phyloP scores from a whole-genome alignment of 1,140 invertebrate species.

The Drosophila pseudoananassae region DNA sequence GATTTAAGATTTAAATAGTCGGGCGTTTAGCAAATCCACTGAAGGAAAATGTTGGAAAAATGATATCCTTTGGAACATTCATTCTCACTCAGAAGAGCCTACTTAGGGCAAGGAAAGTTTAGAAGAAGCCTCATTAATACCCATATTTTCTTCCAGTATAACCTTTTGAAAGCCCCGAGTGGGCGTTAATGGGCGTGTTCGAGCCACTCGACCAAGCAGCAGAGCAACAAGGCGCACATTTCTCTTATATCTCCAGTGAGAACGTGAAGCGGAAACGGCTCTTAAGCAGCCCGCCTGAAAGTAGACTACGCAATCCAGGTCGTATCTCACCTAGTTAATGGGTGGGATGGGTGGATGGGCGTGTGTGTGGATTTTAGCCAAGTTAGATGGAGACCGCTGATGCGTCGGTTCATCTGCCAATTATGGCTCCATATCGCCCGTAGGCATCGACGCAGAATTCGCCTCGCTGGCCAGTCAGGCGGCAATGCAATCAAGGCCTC shows the following conservation, averaged over 20 bases:
- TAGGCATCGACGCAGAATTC: neutral
- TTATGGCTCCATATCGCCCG: slow-evolving; percentile 19
- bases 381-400: neutral
- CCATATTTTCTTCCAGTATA: neutral
- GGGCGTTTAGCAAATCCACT: slow-evolving; percentile 11
- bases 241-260: slow-evolving; percentile 1
- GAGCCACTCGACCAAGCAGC: slow-evolving; percentile 22
- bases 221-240: slow-evolving; percentile 26
- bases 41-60: neutral
- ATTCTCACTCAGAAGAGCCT: no score
- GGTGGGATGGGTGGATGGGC: neutral
- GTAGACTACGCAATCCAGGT: slow-evolving; percentile 36
- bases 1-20: slow-evolving; percentile 38
- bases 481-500: slow-evolving; percentile 33
- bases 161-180: neutral
- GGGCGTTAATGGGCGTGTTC: slow-evolving; percentile 5
- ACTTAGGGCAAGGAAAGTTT: no score
- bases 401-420: slow-evolving; percentile 20
- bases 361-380: neutral
- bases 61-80: no score
- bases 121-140: neutral
- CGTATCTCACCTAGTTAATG: neutral
- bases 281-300: slow-evolving; percentile 35
- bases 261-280: slow-evolving; percentile 15
- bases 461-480: slow-evolving; percentile 38